Evolutionary conservation across 2,888 invertebrate species (phyloP), one percentile per base, ranked within the genome.

Genomic region (Agrochola macilenta): DNA sequence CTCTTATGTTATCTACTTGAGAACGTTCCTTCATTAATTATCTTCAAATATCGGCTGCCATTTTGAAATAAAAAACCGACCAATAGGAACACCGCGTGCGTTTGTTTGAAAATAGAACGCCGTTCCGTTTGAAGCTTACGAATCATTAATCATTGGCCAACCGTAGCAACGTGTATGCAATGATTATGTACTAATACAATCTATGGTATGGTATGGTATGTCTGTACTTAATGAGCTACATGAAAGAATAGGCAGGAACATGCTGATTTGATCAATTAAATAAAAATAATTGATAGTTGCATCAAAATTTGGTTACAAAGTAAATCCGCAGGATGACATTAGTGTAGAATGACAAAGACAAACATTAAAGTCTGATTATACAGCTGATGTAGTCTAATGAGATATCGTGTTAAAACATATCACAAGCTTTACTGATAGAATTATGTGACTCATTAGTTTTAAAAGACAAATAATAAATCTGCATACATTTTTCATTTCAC

Each of bases 1-100:
- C 88, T 90, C 91, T 92, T 88, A 88, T 90, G 91, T 93, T 94
- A 94, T 94, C 94, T 94, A 90, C 90, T 92, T 89, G 89, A 93
- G 91, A 93, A 91, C 87, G 89, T 87, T 92, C 87, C 88, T 90
- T 93, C 95, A 95, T 96, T 94, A 95, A 94, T 96, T 93, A 95
- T 94, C 93, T 93, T 94, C 93, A 91, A 94, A 95, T 93, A 93
- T 95, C 91, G 93, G 93, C 94, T 94, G 93, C 95, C 95, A 95
- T 95, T 93, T 94, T 93, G 93, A 91, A 95, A 95, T 89, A 91
- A 94, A 94, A 93, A 92, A 88, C 74, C 87, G 46, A 92, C 96
- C 96, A 96, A 96, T 95, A 88, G 89, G 91, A 93, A 88, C 88
- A 78, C 90, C 79, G 87, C 85, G 86, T 88, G 87, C 85, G 91